Evolutionary conservation across 2,888 invertebrate genomes (phyloP), one percentile per base, ranked within the genome.

Genomic region (Cactoblastis cactorum): DNA sequence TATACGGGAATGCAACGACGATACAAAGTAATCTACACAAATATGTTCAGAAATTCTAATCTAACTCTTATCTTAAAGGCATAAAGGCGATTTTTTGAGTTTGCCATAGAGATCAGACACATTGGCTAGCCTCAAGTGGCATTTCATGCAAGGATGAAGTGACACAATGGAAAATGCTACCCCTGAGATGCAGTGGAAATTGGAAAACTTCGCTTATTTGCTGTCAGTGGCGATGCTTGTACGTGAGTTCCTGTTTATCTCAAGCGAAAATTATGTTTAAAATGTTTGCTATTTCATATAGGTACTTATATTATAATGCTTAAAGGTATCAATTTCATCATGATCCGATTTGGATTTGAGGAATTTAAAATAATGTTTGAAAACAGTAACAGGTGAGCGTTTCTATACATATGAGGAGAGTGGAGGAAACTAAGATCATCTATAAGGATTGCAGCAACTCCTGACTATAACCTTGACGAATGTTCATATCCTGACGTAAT

Each of bases 181-280:
- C 62, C 53, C 52, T 54, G 67, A 67, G 69, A 71, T 71, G 67
- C 69, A 72, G 68, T 63, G 59, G 57, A 71, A 74, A 77, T 77
- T 76, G 74, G 69, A 77, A 76, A 52, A 55, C 52, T 55, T 52
- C 39, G 22, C 41, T 53, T 53, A 53, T 53, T 53, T 53, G 49
- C 41, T 18, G 39, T 49, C 41, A 41, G 17, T 49, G 33, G 22
- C 34, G 39, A 14, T 12, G 32, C n/a, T 19, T 19, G 18, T 34
- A 19, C 33, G 22, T 34, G 37, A 48, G 17, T 38, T 48, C 28
- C 28, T 48, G 47, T 48, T 24, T 35, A 14, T 35, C 45, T 46
- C 22, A 24, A n/a, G 24, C 14, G 15, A 37, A 48, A 38, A 48
- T 48, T 11, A 48, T 48, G 14, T 37, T 14, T n/a, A 15, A 28